Evolutionary conservation across 2,888 invertebrate species (phyloP), one percentile per base, ranked within the genome.

Genomic region (Dascillus cervinus): DNA sequence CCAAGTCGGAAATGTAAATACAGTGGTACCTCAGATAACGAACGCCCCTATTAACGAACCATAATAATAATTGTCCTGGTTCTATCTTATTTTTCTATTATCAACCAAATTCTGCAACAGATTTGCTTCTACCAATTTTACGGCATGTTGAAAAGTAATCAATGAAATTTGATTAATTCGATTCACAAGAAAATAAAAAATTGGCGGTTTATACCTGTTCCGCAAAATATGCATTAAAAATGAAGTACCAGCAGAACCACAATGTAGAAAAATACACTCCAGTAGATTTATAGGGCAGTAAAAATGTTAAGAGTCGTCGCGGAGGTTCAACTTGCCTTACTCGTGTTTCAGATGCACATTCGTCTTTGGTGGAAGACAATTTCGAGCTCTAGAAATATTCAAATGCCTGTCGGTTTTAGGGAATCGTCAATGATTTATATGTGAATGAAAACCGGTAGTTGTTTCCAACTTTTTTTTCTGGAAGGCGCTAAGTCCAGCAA

Each of bases 401-500:
- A 39, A 42, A 36, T 30, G 38, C 37, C 41, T 30, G 32, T 33
- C n/a, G n/a, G n/a, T n/a, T n/a, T n/a, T n/a, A 23, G 32, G 38
- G 27, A 36, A 32, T 34, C 32, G 30, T 29, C 29, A 29, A 42
- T 42, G 41, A 42, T 42, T 42, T 42, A 39, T 39, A 32, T 31
- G 34, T 17, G 34, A 32, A 26, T 32, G 22, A 32, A 37, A 31
- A 37, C 32, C 37, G 29, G 41, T 32, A 37, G 34, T 38, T 38
- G 35, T 34, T 37, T 41, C 29, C 34, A 22, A 34, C 32, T 29
- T n/a, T 31, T 29, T 31, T n/a, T n/a, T n/a, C 11, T 22, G 26
- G 33, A 33, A 40, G 27, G 34, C 34, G 23, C 31, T 20, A 27
- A 37, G 24, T 37, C 36, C 37, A 30, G 29, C 27, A 29, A 23